Percentiles rank a stretch among this genome's conserved stretches.
phyloP scores from a whole-genome alignment of 2,797 vertebrate species.

The Hirundo rustica region DNA sequence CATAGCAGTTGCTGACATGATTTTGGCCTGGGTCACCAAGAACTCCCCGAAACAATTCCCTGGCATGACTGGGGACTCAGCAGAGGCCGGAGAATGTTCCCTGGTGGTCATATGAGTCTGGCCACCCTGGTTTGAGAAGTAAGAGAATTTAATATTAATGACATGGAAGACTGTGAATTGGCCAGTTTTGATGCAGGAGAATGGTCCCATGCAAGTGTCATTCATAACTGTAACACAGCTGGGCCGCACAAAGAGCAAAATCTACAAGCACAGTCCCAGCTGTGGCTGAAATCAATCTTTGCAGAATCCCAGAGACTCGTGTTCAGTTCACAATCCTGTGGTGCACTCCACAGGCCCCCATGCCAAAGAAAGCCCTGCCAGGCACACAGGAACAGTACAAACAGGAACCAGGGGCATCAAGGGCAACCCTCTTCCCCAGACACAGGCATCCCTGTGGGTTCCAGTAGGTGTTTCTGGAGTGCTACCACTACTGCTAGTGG shows the following conservation, averaged over 20 bases:
- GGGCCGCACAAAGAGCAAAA: neutral
- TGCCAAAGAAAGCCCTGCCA: neutral
- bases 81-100: conserved; percentile 5
- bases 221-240: conserved; percentile 19
- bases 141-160: neutral
- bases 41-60: conserved; percentile 27
- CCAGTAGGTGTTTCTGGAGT: neutral
- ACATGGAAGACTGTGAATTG: neutral
- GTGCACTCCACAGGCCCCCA: neutral
- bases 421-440: neutral
- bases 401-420: rapidly evolving
- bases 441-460: rapidly evolving
- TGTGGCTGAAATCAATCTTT: neutral
- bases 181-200: neutral
- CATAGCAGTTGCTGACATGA: neutral
- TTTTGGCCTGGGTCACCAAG: conserved; percentile 27
- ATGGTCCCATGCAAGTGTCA: conserved; percentile 28
- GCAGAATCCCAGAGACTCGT: neutral
- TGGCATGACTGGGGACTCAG: neutral
- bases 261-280: neutral
- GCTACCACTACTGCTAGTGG: neutral
- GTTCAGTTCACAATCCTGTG: neutral
- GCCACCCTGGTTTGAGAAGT: conserved; percentile 17
- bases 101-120: neutral
- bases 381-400: neutral